Conservation (phyloP, 2,797 vertebrate species). For the Neosilurus hyrtlii region DNA sequence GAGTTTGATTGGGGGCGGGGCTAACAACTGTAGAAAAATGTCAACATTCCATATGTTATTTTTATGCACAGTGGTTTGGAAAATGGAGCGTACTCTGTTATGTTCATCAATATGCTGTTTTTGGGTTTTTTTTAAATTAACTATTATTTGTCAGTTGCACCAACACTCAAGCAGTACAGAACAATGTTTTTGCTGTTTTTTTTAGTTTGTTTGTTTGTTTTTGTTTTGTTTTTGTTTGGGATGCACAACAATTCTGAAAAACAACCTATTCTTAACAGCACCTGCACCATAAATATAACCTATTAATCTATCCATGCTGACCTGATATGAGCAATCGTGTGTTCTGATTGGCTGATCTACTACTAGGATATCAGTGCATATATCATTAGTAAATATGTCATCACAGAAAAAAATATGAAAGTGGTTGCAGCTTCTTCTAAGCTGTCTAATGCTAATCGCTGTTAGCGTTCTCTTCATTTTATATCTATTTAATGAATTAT, state of each 20-base stretch:
- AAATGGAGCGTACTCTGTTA: neutral
- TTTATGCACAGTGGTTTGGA: neutral
- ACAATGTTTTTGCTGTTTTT: neutral
- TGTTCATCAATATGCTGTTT: neutral
- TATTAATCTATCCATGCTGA: too few species aligned
- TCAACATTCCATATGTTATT: neutral
- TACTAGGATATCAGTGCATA: too few species aligned
- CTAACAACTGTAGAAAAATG: neutral
- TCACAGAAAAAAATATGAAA: too few species aligned
- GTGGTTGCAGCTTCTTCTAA: too few species aligned
- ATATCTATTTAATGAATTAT: too few species aligned
- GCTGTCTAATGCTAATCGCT: too few species aligned
- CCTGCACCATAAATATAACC: neutral
- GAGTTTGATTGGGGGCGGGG: neutral
- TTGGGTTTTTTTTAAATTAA: neutral
- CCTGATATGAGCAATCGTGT: too few species aligned
- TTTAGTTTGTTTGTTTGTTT: too few species aligned
- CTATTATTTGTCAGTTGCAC: neutral
- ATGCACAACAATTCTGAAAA: neutral
- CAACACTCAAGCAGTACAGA: neutral
- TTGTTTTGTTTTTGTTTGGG: neutral
- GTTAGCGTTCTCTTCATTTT: too few species aligned
- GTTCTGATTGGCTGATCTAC: too few species aligned
- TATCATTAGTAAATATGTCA: too few species aligned
- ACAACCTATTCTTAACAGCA: neutral